phyloP scores from a whole-genome alignment of 2,797 vertebrate genomes.

The Atherinosoma microstoma region DNA sequence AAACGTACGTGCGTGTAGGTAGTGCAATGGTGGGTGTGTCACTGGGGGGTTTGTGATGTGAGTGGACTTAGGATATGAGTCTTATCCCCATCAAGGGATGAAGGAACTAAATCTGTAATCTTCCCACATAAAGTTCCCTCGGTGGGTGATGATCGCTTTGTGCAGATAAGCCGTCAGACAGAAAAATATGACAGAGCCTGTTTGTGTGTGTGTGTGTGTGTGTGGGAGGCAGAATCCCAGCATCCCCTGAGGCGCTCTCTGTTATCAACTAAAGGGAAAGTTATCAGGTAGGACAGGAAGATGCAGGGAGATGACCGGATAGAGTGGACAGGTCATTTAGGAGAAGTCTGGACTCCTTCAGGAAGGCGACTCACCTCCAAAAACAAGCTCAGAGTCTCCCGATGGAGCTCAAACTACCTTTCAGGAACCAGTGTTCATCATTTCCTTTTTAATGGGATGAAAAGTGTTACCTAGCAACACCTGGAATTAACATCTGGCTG shows the following conservation, averaged over 20 bases:
- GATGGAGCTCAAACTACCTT: background rate
- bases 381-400: background rate
- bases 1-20: conserved; percentile 54
- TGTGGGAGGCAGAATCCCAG: conserved; percentile 55
- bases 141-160: conserved; percentile 61
- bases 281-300: conserved; percentile 60
- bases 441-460: background rate
- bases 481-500: too few species aligned
- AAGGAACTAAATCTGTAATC: conserved; percentile 63
- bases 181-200: conserved; percentile 50
- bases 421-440: conserved; percentile 1
- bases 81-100: conserved; percentile 53
- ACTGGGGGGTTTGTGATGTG: conserved; percentile 41
- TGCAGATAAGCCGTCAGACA: conserved; percentile 56
- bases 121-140: conserved; percentile 63
- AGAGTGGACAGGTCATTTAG: conserved; percentile 39
- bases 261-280: conserved; percentile 49
- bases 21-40: conserved; percentile 34
- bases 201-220: conserved; percentile 29
- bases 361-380: conserved; percentile 20
- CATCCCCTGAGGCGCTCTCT: conserved; percentile 40
- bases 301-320: conserved; percentile 41
- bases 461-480: too few species aligned
- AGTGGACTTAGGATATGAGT: conserved; percentile 59
- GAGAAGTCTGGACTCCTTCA: conserved; percentile 29